phyloP scores from a whole-genome alignment of 2,888 invertebrate genomes.

The Lasioglossum pauxillum region DNA sequence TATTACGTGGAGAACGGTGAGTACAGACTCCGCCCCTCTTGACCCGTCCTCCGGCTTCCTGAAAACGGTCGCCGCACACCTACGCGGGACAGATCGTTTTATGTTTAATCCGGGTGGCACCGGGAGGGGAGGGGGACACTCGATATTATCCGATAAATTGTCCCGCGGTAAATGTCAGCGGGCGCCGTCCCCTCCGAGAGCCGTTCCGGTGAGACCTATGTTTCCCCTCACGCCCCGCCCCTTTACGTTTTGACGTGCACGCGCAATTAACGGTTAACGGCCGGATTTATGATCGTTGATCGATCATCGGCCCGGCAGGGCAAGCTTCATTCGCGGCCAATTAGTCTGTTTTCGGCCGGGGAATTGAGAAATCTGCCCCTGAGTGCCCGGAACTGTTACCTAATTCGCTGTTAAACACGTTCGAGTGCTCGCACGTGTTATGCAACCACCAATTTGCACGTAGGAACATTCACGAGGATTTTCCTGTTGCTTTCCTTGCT shows the following conservation, averaged over 20 bases:
- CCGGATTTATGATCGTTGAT: slow-evolving; percentile 36
- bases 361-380: slow-evolving; percentile 15
- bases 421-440: neutral
- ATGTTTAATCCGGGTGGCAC: slow-evolving; percentile 40
- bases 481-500: neutral
- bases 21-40: slow-evolving; percentile 74
- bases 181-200: neutral
- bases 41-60: neutral
- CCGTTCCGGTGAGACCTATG: neutral
- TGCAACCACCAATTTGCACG: neutral
- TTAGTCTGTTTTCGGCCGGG: slow-evolving; percentile 15
- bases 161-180: slow-evolving; percentile 18
- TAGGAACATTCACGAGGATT: neutral
- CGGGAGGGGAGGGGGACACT: neutral
- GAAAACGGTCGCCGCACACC: neutral
- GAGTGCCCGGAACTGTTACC: neutral
- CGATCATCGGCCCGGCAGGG: slow-evolving; percentile 23
- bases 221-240: neutral
- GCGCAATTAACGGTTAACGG: slow-evolving; percentile 29
- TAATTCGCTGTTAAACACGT: slow-evolving; percentile 14
- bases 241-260: neutral
- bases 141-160: slow-evolving; percentile 45
- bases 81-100: slow-evolving; percentile 15
- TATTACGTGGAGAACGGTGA: slow-evolving; percentile 98
- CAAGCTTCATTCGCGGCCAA: slow-evolving; percentile 1